Evolutionary conservation across 1,140 invertebrate genomes (phyloP).

Genomic region (Zelostemma sp.): DNA sequence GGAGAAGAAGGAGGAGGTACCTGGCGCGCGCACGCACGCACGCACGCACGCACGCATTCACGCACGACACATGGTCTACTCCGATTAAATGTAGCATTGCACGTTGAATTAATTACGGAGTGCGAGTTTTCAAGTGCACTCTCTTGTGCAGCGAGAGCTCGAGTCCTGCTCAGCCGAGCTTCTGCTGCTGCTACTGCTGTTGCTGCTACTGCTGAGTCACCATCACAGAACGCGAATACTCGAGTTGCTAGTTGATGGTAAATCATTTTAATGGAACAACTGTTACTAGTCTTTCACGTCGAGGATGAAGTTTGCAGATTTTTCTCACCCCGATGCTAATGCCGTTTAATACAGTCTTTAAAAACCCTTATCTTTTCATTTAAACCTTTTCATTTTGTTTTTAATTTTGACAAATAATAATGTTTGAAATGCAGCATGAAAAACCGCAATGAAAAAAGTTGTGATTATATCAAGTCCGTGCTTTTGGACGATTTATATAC

Average conservation of each 20-base stretch:
- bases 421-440: background rate
- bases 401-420: background rate
- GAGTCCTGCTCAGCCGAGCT: no score
- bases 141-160: slow-evolving; percentile 37
- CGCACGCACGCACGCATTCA: no score
- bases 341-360: slow-evolving; percentile 24
- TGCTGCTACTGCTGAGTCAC: slow-evolving; percentile 64
- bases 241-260: slow-evolving; percentile 45
- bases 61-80: slow-evolving; percentile 63
- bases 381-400: background rate
- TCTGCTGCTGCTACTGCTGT: no score
- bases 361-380: background rate
- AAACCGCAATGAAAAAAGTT: slow-evolving; percentile 15
- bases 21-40: slow-evolving; percentile 54
- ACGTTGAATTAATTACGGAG: slow-evolving; percentile 64
- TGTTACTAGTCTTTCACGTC: slow-evolving; percentile 55
- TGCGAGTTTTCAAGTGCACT: slow-evolving; percentile 59
- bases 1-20: no score
- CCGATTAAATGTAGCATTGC: slow-evolving; percentile 67
- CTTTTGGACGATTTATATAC: slow-evolving; percentile 11
- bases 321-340: slow-evolving; percentile 16
- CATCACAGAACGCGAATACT: slow-evolving; percentile 54
- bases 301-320: slow-evolving; percentile 23
- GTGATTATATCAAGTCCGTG: slow-evolving; percentile 6
- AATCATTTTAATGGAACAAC: slow-evolving; percentile 68